A percentile compares a stretch with the other conserved stretches of the same genome.
These are phyloP conservation scores for Drosophila tripunctata DNA, from an alignment of 2,888 invertebrate genomes.

Conservation along the genomic window DNA sequence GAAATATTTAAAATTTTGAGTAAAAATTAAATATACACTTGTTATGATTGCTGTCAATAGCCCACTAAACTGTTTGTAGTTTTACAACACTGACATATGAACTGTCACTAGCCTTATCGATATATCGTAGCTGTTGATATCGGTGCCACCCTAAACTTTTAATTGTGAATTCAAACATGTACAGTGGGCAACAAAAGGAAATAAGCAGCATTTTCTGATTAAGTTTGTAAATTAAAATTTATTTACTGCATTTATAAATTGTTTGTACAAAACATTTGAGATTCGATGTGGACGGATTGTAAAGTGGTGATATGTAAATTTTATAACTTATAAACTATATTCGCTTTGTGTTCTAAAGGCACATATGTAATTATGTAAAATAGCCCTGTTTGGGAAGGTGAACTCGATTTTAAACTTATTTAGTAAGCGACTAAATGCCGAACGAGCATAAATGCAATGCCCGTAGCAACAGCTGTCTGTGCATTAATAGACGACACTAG, in stretches of 20 bases:
- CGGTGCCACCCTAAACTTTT: conserved; percentile 16
- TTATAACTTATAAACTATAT: conserved; percentile 39
- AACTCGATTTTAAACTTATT: conserved; percentile 33
- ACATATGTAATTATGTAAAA: conserved; percentile 42
- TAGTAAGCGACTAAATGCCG: conserved; percentile 32
- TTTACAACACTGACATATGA: conserved; percentile 48
- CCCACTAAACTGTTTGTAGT: conserved; percentile 11
- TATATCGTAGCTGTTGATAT: conserved; percentile 19
- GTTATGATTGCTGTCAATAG: conserved; percentile 30
- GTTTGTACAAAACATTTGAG: conserved; percentile 62
- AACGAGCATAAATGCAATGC: conserved; percentile 33
- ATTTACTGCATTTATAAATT: conserved; percentile 43
- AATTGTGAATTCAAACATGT: too few species aligned
- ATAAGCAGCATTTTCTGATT: too few species aligned
- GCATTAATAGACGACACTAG: conserved; percentile 14
- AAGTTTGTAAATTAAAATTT: conserved; percentile 14
- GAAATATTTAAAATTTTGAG: conserved; percentile 27
- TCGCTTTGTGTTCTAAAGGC: conserved; percentile 48
- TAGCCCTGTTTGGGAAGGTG: conserved; percentile 11
- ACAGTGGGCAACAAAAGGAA: too few species aligned
- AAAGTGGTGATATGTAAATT: conserved; percentile 14
- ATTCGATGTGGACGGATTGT: conserved; percentile 59
- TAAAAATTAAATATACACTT: conserved; percentile 41
- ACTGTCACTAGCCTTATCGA: conserved; percentile 3
- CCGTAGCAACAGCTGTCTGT: conserved; percentile 7